A percentile compares a stretch with the other conserved stretches of the same genome.
These are phyloP conservation scores for Suricata suricatta DNA, from an alignment of 2,113 vertebrate genomes.

Conservation along the genomic window DNA sequence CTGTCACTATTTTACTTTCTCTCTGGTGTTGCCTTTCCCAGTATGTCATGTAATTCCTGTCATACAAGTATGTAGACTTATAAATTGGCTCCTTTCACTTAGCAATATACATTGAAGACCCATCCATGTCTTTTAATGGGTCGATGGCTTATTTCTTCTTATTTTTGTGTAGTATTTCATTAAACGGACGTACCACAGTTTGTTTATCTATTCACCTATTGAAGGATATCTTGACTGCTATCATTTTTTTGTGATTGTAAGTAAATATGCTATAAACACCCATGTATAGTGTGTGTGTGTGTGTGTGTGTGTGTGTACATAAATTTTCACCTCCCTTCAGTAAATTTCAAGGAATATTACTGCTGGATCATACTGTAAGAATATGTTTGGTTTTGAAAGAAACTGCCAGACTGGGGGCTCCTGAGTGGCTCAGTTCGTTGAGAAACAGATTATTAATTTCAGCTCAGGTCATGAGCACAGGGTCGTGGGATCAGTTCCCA, in stretches of 20 bases:
- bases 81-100: background rate
- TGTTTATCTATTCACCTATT: background rate
- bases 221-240: background rate
- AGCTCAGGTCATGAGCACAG: no score
- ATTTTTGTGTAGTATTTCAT: background rate
- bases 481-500: no score
- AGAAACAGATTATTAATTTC: no score
- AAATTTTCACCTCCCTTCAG: background rate
- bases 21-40: background rate
- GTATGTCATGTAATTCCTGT: background rate
- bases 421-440: no score
- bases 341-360: background rate
- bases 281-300: background rate
- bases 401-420: background rate
- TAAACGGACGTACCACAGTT: background rate
- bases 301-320: background rate
- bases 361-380: background rate
- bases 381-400: background rate
- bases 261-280: background rate
- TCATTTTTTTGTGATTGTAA: background rate
- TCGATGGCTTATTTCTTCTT: background rate
- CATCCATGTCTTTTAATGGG: background rate
- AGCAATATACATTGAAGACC: background rate
- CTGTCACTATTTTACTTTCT: background rate
- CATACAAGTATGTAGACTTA: background rate